These are phyloP conservation scores for Luperina testacea DNA, from an alignment of 2,888 invertebrate species.

Conservation along the genomic window DNA sequence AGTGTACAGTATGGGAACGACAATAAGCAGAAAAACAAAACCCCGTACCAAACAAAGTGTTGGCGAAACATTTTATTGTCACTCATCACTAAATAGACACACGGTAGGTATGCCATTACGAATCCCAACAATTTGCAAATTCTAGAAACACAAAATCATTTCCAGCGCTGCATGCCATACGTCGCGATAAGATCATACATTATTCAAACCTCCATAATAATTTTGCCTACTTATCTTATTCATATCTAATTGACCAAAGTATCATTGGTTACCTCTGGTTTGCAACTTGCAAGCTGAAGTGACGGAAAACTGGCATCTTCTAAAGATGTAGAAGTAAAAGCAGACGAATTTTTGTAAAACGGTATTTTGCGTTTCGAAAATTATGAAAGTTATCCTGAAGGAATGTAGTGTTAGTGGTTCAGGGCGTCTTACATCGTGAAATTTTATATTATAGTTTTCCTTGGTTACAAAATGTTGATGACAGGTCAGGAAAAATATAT, in stretches of 20 bases:
- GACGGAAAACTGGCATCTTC: background rate
- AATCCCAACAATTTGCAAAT: constrained; percentile 21
- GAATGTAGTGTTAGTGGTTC: background rate
- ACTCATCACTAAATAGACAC: background rate
- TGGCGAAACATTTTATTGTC: background rate
- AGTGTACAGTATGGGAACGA: background rate
- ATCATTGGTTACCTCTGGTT: background rate
- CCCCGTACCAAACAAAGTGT: background rate
- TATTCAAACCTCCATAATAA: background rate
- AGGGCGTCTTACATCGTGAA: background rate
- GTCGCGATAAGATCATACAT: background rate
- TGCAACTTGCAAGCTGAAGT: no score
- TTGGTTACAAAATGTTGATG: background rate
- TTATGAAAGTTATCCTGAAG: background rate
- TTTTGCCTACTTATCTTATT: background rate
- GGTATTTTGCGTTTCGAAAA: background rate
- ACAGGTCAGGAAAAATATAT: background rate
- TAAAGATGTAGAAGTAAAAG: background rate
- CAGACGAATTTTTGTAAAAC: background rate
- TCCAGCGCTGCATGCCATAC: background rate
- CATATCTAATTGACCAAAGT: background rate
- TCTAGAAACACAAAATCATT: constrained; percentile 28
- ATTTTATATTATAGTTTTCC: background rate
- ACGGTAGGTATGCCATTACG: background rate
- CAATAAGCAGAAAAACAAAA: background rate